These are phyloP conservation scores for Hylaea fasciaria DNA, from an alignment of 2,888 invertebrate species.

Conservation along the genomic window DNA sequence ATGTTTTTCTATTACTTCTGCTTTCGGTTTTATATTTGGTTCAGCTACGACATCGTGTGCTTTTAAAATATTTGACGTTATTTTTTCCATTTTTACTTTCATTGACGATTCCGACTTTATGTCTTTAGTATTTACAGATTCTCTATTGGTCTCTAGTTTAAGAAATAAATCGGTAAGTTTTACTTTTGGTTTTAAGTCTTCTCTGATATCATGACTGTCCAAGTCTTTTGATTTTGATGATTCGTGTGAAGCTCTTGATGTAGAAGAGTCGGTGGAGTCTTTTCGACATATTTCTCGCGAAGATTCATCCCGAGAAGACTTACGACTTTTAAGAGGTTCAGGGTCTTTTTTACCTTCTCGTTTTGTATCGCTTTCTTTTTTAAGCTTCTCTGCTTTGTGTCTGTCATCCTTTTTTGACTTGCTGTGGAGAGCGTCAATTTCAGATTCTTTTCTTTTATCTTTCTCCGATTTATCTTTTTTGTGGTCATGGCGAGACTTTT, in stretches of 20 bases:
- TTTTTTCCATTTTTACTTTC: conserved; percentile 76
- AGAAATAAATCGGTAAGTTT: conserved; percentile 77
- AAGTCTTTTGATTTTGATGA: conserved; percentile 71
- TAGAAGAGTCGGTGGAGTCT: conserved; percentile 81
- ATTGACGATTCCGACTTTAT: conserved; percentile 50
- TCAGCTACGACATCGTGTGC: conserved; percentile 45
- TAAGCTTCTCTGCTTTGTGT: conserved; percentile 74
- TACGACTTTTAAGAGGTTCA: conserved; percentile 68
- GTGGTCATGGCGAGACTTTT: conserved; percentile 78
- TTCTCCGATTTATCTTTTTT: conserved; percentile 76
- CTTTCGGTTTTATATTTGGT: conserved; percentile 59
- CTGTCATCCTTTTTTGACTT: conserved; percentile 79
- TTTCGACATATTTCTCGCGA: conserved; percentile 74
- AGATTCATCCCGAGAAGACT: conserved; percentile 77
- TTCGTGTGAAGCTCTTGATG: conserved; percentile 78
- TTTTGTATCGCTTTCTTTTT: conserved; percentile 72
- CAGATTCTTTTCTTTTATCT: conserved; percentile 68
- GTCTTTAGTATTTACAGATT: conserved; percentile 48
- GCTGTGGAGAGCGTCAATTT: conserved; percentile 54
- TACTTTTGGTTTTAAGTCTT: conserved; percentile 65
- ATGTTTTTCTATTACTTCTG: conserved; percentile 72
- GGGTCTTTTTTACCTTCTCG: conserved; percentile 76
- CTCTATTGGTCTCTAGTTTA: conserved; percentile 82
- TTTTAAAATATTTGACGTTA: conserved; percentile 39
- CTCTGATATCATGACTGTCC: conserved; percentile 68